A percentile compares a stretch with the other conserved stretches of the same genome.
phyloP scores from a whole-genome alignment of 1,140 invertebrate genomes.

The Drosophila leontia region DNA sequence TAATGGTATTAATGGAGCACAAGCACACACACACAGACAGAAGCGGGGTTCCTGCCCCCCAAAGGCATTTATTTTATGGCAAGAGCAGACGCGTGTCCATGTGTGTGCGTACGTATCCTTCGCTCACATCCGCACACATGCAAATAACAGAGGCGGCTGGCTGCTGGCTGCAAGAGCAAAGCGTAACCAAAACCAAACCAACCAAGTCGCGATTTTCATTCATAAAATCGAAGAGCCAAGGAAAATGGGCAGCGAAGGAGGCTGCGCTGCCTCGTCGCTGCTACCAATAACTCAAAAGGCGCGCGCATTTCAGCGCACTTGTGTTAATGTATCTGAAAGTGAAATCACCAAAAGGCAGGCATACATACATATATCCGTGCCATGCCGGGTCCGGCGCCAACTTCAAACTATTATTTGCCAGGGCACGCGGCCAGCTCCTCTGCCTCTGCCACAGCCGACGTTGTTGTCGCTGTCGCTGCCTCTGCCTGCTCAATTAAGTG shows the following conservation, averaged over 20 bases:
- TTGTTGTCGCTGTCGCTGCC: conserved; percentile 9
- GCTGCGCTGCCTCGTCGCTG: conserved; percentile 23
- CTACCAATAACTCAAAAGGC: conserved; percentile 79
- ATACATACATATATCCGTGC: conserved; percentile 28
- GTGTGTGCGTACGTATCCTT: conserved; percentile 39
- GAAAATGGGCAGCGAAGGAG: conserved; percentile 56
- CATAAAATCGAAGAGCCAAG: conserved; percentile 79
- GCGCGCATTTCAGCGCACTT: conserved; percentile 70
- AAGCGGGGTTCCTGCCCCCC: conserved; percentile 38
- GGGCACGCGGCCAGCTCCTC: conserved; percentile 32
- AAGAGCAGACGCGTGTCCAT: conserved; percentile 47
- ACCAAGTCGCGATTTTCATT: conserved; percentile 77
- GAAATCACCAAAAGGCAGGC: conserved; percentile 54
- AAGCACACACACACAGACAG: background rate
- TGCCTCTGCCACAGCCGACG: background rate
- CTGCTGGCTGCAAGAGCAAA: conserved; percentile 48
- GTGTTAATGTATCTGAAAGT: conserved; percentile 80
- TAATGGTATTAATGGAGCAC: conserved; percentile 63
- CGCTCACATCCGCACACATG: conserved; percentile 46
- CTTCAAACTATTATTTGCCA: conserved; percentile 73
- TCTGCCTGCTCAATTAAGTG: conserved; percentile 75
- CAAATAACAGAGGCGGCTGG: conserved; percentile 45
- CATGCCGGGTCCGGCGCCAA: conserved; percentile 65
- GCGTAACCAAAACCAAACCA: conserved; percentile 51
- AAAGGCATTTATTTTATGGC: conserved; percentile 72